Evolutionary conservation across 1,140 invertebrate genomes (phyloP).

Genomic region (Scaptomyza hsui): DNA sequence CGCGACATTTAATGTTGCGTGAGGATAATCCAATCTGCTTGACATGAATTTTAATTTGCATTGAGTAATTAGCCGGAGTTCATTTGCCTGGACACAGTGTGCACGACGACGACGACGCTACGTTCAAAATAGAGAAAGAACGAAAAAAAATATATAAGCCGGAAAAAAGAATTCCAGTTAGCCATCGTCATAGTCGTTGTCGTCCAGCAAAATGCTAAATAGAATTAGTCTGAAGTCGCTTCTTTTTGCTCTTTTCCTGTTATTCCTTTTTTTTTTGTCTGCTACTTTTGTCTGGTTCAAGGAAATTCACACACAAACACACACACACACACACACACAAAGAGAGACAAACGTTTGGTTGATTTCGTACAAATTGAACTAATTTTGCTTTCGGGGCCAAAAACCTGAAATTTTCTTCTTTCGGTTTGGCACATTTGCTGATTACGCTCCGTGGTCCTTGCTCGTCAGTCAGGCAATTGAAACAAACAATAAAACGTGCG

Average conservation of each 20-base stretch:
- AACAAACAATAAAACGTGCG: conserved; percentile 82
- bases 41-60: conserved; percentile 82
- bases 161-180: conserved; percentile 23
- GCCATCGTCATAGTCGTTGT: conserved; percentile 31
- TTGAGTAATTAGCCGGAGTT: conserved; percentile 81
- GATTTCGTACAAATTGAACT: conserved; percentile 81
- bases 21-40: conserved; percentile 82
- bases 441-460: conserved; percentile 73
- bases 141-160: conserved; percentile 3
- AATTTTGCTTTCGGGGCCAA: conserved; percentile 63
- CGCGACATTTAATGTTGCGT: conserved; percentile 82
- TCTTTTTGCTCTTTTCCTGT: conserved; percentile 41
- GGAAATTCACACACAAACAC: background rate
- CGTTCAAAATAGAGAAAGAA: conserved; percentile 1
- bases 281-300: conserved; percentile 29
- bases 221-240: conserved; percentile 65
- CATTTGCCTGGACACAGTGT: conserved; percentile 67
- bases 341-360: conserved; percentile 60
- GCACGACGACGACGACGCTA: conserved; percentile 8
- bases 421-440: conserved; percentile 74
- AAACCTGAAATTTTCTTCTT: conserved; percentile 39
- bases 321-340: conserved; percentile 6
- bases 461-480: conserved; percentile 76
- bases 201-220: conserved; percentile 73
- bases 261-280: conserved; percentile 20